Conservation (phyloP, 2,113 vertebrate species). For the Noctilio leporinus region DNA sequence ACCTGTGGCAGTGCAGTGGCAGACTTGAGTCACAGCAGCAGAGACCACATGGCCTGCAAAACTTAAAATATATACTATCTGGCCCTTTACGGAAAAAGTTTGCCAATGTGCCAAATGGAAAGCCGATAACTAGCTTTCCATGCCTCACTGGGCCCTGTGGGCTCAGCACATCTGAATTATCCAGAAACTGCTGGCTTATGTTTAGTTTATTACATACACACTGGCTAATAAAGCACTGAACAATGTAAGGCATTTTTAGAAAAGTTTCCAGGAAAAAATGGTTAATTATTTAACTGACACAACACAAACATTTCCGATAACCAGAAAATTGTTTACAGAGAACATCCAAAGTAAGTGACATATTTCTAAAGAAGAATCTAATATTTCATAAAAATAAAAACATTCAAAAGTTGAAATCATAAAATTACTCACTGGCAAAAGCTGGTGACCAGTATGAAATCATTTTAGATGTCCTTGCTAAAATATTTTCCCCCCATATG, state of each 20-base stretch:
- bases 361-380: not conserved
- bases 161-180: not conserved
- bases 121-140: not conserved
- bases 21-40: not conserved
- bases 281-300: not conserved
- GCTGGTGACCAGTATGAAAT: conserved; percentile 44
- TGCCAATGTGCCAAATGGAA: too few relatives aligned
- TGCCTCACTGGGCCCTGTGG: not conserved
- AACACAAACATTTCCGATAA: conserved; percentile 21
- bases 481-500: not conserved
- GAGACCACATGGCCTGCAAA: not conserved
- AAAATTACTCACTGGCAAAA: conserved; percentile 12
- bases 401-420: conserved; percentile 21
- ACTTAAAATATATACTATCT: not conserved
- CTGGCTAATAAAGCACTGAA: not conserved
- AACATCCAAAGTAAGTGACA: not conserved
- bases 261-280: not conserved
- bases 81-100: not conserved
- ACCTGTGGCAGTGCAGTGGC: not conserved
- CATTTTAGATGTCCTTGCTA: not conserved
- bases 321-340: not conserved
- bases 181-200: not conserved
- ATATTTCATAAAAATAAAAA: not conserved
- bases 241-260: not conserved
- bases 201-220: not conserved